Base-by-base conservation (phyloP, 2,797 vertebrate genomes). In the Sarcoramphus papa region DNA sequence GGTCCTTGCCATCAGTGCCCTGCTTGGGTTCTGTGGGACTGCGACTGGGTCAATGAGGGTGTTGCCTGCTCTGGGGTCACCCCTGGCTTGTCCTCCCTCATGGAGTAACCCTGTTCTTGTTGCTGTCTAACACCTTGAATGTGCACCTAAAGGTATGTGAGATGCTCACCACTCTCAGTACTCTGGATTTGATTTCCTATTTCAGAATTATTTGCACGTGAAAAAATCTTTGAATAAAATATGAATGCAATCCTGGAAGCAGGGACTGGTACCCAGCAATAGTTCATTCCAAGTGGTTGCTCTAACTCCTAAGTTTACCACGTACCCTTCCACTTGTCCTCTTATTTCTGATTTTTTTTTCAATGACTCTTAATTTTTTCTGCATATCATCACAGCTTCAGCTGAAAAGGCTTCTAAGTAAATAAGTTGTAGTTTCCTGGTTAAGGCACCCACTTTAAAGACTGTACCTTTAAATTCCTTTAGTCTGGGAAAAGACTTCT, bases 61-160 rank as follows among this genome's bases (percentile, higher is more conserved):
- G 5, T 43, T 77, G 9, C 20, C 25, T 59, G 15, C 21, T 47
- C 31, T 51, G 14, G 5, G 7, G 10, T 70, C 17, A 54, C 3
- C 9, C 20, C 7, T 63, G 40, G 14, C 22, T 68, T 78, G 5
- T 65, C 10, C 1, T 10, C 0, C 2, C 4, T 77, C 0, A 0
- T 70, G 30, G 9, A 67, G 4, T 59, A 74, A 62, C 7, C 5
- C 3, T 1, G 0, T 48, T 65, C 33, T 53, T 56, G 12, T 14
- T 53, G 14, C 17, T 62, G 15, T 77, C 37, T 65, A 48, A 53
- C 23, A 90, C 7, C 23, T 73, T 69, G 15, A 62, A 51, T 57
- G 4, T 10, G 5, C 12, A 41, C 14, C 27, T 62, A 43, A 74
- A 81, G 4, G 4, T 50, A 8, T 11, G 5, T 7, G 12, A 48